phyloP scores from a whole-genome alignment of 2,113 vertebrate genomes.

The Oryzias woworae region DNA sequence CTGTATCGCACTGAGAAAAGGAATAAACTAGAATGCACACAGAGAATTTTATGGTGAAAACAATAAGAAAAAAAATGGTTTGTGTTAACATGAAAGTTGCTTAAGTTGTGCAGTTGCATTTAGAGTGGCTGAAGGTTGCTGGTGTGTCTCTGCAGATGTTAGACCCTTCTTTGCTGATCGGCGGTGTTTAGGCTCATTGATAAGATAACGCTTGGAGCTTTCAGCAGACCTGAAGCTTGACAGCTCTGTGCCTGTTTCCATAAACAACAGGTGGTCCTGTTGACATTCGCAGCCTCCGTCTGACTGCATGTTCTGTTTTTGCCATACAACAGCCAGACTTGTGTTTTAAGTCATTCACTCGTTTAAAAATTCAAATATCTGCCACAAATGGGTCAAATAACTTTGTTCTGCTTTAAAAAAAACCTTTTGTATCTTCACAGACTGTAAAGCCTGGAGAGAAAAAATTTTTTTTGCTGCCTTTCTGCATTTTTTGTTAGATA shows the following conservation, averaged over 20 bases:
- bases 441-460: too few species aligned
- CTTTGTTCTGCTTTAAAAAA: not conserved
- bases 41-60: constrained; percentile 4
- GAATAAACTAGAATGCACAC: constrained; percentile 5
- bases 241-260: constrained; percentile 42
- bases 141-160: constrained; percentile 27
- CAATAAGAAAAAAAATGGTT: constrained; percentile 2
- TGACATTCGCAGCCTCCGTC: constrained; percentile 22
- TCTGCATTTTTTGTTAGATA: constrained; percentile 42
- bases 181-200: constrained; percentile 43
- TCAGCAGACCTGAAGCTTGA: constrained; percentile 29
- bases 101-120: constrained; percentile 10
- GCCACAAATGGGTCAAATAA: constrained; percentile 7
- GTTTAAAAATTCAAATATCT: constrained; percentile 6
- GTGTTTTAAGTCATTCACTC: constrained; percentile 18
- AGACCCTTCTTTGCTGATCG: constrained; percentile 36
- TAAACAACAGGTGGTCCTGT: constrained; percentile 73
- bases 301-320: constrained; percentile 47
- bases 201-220: constrained; percentile 50
- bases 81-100: not conserved
- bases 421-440: too few species aligned
- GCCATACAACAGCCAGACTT: constrained; percentile 32
- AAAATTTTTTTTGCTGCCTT: constrained; percentile 23
- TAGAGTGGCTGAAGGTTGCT: constrained; percentile 4
- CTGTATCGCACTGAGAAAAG: constrained; percentile 6